Evolutionary conservation across 2,797 vertebrate species (phyloP).

Genomic region (Amazona ochrocephala): DNA sequence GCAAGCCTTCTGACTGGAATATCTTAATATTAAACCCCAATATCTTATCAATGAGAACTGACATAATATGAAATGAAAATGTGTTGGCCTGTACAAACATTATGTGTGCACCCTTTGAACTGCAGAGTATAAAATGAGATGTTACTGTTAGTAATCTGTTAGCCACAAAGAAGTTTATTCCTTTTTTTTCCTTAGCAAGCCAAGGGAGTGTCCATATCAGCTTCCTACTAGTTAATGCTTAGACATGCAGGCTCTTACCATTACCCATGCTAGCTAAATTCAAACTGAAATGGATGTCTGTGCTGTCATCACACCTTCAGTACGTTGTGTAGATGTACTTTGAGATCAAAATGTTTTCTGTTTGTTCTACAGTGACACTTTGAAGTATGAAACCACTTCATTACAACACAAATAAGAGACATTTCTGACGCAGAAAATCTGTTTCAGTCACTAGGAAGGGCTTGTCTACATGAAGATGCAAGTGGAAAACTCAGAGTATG

Average conservation of each 20-base stretch:
- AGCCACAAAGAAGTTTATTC: not conserved
- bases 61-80: not conserved
- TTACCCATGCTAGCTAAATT: not conserved
- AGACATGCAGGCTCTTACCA: not conserved
- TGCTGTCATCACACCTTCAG: not conserved
- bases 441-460: conserved; percentile 2
- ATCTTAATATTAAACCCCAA: not conserved
- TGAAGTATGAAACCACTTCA: conserved; percentile 21
- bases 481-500: not conserved
- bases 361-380: conserved; percentile 11
- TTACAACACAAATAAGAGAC: conserved; percentile 2
- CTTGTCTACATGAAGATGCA: not conserved
- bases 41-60: not conserved
- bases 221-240: not conserved
- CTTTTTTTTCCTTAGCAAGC: not conserved
- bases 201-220: not conserved
- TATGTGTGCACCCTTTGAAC: not conserved
- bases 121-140: not conserved
- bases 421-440: conserved; percentile 16
- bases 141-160: not conserved
- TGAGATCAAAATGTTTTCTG: conserved; percentile 41
- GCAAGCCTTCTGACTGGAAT: not conserved
- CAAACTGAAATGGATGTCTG: not conserved
- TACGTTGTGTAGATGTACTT: not conserved
- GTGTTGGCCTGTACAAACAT: not conserved